Conservation (phyloP, 2,888 invertebrate genomes). For the Zaprionus obscuricornis region DNA sequence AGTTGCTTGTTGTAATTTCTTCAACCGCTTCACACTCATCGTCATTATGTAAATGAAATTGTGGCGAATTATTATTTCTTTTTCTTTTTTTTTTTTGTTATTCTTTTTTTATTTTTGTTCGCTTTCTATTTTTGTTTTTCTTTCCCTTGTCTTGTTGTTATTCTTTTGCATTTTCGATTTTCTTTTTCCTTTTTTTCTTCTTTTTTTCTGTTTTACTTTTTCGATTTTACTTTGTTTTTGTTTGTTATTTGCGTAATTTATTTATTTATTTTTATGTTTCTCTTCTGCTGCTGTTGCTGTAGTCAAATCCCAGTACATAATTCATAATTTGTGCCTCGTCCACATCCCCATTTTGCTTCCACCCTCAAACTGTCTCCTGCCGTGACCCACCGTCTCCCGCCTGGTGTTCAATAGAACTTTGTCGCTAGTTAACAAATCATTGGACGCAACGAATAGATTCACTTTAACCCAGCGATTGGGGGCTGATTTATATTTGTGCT, state of each 20-base stretch:
- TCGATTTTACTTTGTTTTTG: conserved; percentile 24
- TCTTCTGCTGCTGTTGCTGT: conserved; percentile 15
- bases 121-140: conserved; percentile 6
- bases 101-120: conserved; percentile 13
- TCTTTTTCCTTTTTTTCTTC: conserved; percentile 1
- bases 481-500: not conserved
- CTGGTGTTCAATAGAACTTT: conserved; percentile 71
- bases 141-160: conserved; percentile 7
- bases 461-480: conserved; percentile 11
- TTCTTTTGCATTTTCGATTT: conserved; percentile 20
- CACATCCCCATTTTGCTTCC: conserved; percentile 1
- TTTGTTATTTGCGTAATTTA: conserved; percentile 62
- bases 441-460: conserved; percentile 33
- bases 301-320: conserved; percentile 48
- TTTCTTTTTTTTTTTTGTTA: conserved; percentile 52
- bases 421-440: conserved; percentile 73
- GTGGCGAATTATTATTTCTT: conserved; percentile 68
- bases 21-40: conserved; percentile 66
- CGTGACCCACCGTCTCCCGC: conserved; percentile 28
- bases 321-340: conserved; percentile 63
- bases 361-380: conserved; percentile 3
- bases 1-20: conserved; percentile 35
- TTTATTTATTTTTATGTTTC: conserved; percentile 58
- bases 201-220: conserved; percentile 13
- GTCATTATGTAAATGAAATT: conserved; percentile 81